Evolutionary conservation across 2,797 vertebrate genomes (phyloP).

Genomic region (Mycteria americana): DNA sequence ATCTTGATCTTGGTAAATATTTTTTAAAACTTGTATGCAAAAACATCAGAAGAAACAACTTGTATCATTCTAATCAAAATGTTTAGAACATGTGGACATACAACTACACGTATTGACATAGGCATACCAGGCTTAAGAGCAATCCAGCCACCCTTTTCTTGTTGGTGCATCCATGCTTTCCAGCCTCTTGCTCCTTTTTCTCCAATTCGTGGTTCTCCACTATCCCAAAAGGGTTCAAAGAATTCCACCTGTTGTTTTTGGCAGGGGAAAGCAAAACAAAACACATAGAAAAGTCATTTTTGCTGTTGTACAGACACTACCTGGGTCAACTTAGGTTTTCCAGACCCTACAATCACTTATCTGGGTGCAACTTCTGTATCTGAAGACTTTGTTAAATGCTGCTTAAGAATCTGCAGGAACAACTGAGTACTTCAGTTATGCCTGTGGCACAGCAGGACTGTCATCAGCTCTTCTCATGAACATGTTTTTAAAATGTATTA

Average conservation of each 20-base stretch:
- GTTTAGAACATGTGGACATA: neutral
- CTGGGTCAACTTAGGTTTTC: neutral
- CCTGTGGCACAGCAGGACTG: neutral
- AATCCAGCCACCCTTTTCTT: slow-evolving; percentile 94
- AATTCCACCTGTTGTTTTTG: slow-evolving; percentile 85
- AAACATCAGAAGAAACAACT: neutral
- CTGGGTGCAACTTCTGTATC: neutral
- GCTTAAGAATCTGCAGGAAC: neutral
- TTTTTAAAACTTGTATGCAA: neutral
- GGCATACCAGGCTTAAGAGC: slow-evolving; percentile 80
- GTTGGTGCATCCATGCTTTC: slow-evolving; percentile 95
- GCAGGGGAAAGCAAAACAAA: neutral
- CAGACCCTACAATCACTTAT: neutral
- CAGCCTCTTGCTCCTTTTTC: slow-evolving; percentile 91
- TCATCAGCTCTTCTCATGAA: neutral
- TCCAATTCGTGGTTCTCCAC: slow-evolving; percentile 90
- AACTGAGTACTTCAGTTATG: neutral
- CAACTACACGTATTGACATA: neutral
- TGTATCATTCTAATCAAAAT: neutral
- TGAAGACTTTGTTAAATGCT: neutral
- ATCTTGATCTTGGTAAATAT: neutral
- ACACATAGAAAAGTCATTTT: neutral
- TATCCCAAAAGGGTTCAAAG: slow-evolving; percentile 98
- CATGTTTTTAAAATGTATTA: neutral
- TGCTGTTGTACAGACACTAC: neutral